These are phyloP conservation scores for Eremobia ochroleuca DNA, from an alignment of 2,888 invertebrate species.

Conservation along the genomic window DNA sequence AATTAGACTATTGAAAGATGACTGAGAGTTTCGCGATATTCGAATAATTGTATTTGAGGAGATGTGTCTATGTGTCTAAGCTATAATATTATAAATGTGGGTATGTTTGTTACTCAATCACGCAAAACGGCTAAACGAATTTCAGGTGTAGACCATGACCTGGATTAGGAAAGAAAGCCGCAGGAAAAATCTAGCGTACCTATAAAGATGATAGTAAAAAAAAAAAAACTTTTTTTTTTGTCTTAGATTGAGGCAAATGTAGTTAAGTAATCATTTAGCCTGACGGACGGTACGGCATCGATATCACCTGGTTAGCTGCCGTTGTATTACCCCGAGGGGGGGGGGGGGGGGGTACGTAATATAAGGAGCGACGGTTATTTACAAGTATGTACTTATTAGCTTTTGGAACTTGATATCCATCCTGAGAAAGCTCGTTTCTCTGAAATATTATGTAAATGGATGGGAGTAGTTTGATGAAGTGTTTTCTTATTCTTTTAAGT, in stretches of 20 bases:
- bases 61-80: too few species aligned
- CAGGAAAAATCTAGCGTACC: too few species aligned
- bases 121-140: background rate
- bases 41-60: background rate
- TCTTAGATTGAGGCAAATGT: background rate
- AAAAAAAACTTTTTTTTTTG: background rate
- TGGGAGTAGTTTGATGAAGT: background rate
- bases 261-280: conserved; percentile 4
- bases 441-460: conserved; percentile 15
- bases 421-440: background rate
- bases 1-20: background rate
- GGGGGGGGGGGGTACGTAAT: background rate
- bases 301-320: background rate
- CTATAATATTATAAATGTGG: too few species aligned
- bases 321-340: conserved; percentile 1
- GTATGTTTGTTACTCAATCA: background rate
- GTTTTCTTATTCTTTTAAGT: background rate
- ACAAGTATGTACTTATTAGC: background rate
- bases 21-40: background rate
- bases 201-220: too few species aligned
- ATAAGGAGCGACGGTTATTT: background rate
- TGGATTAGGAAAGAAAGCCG: background rate
- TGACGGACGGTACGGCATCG: background rate
- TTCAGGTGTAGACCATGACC: background rate
- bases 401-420: conserved; percentile 20